Evolutionary conservation across 1,140 invertebrate genomes (phyloP), one percentile per base, ranked within the genome.

Genomic region (Cyrtorhinus lividipennis): DNA sequence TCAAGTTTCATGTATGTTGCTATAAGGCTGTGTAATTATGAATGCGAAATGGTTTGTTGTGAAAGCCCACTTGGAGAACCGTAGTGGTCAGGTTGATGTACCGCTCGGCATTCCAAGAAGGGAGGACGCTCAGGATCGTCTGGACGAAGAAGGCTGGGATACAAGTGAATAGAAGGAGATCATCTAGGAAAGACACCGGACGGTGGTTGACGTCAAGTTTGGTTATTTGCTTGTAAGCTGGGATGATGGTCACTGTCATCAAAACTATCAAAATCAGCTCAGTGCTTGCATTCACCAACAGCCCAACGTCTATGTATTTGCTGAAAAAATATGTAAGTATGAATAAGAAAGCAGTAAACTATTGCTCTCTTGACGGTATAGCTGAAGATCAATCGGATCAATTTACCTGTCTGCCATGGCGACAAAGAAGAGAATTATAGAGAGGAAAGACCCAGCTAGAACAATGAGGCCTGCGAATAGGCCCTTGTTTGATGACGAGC

Each of bases 131-230:
- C 62, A 86, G 79, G 26, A 82, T 78, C 0, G 79, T 79, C 64
- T 85, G 82, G 62, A 86, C 74, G 69, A 86, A 85, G 72, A 85
- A 87, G 23, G 83, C 83, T 0, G 85, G 85, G 15, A 86, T 73
- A 67, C 83, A 85, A 30, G 86, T 80, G 66, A 85, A 83, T 0
- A 87, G 74, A 0, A 87, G 72, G 5, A 86, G 76, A 68, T 87
- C 84, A 66, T 87, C 85, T 3, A 86, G 74, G n/a, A 81, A 72
- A 1, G 83, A 84, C 8, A 85, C 77, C 1, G 80, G 78, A 66
- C 83, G 78, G 57, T 74, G 74, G 68, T 83, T 85, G 25, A 85
- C 74, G 68, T 87, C 82, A 59, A 86, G 70, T 66, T 79, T 78
- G 10, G 75, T 74, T 18, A 80, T 77, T 71, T 83, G 79, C 48